Percentiles rank a stretch among this genome's conserved stretches.
Evolutionary conservation across 1,140 invertebrate genomes (phyloP).

Genomic region (Rhyacophila brunnea): DNA sequence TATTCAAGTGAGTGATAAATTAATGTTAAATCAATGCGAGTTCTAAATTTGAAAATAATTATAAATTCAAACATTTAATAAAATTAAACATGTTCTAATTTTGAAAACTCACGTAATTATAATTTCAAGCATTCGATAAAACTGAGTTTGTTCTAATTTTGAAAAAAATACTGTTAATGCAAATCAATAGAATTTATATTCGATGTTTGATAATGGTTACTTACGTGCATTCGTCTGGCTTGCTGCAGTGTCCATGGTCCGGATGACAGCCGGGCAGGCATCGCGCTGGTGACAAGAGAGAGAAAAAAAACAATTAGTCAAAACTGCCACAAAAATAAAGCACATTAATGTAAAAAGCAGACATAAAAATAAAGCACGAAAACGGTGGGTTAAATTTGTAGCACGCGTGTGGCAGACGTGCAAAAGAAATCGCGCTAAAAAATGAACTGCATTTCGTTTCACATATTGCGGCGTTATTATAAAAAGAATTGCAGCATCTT

Average conservation of each 20-base stretch:
- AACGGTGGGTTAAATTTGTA: conserved; percentile 25
- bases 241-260: conserved; percentile 85
- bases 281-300: conserved; percentile 73
- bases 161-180: conserved; percentile 1
- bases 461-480: background rate
- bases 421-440: conserved; percentile 30
- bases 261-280: conserved; percentile 88
- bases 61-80: too few relatives aligned
- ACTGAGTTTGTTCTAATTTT: too few relatives aligned
- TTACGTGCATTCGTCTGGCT: conserved; percentile 94
- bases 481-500: too few relatives aligned
- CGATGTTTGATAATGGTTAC: conserved; percentile 51
- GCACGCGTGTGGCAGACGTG: conserved; percentile 32
- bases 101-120: too few relatives aligned
- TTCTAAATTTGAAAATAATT: too few relatives aligned
- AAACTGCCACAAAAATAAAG: conserved; percentile 45
- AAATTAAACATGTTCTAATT: too few relatives aligned
- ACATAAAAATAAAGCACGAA: conserved; percentile 29
- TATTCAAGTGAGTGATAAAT: too few relatives aligned
- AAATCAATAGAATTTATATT: background rate
- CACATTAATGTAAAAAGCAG: conserved; percentile 39
- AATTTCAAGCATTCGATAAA: too few relatives aligned
- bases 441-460: conserved; percentile 28
- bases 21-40: too few relatives aligned
- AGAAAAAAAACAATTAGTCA: conserved; percentile 50